Percentiles rank a stretch among this genome's conserved stretches.
Evolutionary conservation across 2,113 vertebrate genomes (phyloP).

Genomic region (Mirza zaza): DNA sequence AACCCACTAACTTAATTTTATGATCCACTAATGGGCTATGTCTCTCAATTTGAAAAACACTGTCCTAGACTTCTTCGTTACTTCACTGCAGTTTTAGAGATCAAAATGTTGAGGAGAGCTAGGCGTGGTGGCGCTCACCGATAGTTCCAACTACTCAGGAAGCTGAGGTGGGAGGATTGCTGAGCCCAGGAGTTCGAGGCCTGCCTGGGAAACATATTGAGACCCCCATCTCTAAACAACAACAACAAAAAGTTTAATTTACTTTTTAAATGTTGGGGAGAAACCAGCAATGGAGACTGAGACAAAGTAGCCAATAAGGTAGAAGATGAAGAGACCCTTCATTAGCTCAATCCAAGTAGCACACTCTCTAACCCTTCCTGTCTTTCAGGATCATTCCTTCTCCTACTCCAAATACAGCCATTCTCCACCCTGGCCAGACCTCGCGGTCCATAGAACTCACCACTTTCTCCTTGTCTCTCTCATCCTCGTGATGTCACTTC

Average conservation of each 20-base stretch:
- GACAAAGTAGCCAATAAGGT: background rate
- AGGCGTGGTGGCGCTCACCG: background rate
- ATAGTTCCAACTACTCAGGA: background rate
- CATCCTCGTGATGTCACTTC: background rate
- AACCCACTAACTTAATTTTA: background rate
- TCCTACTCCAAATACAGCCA: background rate
- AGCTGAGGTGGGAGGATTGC: background rate
- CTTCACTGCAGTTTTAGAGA: background rate
- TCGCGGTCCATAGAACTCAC: background rate
- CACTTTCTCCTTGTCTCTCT: background rate
- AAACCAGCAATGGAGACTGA: background rate
- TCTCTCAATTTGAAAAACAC: constrained; percentile 13
- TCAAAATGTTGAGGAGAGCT: background rate
- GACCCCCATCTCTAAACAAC: background rate
- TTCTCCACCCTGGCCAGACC: background rate
- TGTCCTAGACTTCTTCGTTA: background rate
- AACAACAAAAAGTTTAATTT: no score
- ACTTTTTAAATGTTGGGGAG: background rate
- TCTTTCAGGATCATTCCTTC: background rate
- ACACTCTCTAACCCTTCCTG: background rate
- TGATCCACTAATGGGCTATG: background rate
- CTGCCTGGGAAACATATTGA: no score
- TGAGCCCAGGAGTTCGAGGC: background rate
- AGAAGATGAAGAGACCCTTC: background rate
- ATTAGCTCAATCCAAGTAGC: background rate